phyloP scores from a whole-genome alignment of 1,140 invertebrate genomes.

The Drosophila burlai region DNA sequence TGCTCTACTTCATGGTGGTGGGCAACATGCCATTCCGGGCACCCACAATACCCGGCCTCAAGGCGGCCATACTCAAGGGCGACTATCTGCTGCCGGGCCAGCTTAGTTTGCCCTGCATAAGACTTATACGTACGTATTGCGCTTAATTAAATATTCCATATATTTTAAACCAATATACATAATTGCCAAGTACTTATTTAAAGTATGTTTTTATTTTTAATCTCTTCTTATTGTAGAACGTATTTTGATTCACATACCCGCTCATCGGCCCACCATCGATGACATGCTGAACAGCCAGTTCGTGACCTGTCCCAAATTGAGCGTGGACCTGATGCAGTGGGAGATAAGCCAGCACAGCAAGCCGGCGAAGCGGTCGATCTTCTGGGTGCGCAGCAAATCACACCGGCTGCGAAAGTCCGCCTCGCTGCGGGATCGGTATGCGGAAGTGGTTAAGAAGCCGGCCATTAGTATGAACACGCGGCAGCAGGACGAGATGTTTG shows the following conservation, averaged over 20 bases:
- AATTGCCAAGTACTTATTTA: no score
- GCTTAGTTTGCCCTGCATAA: constrained; percentile 85
- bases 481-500: constrained; percentile 78
- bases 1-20: constrained; percentile 93
- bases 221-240: constrained; percentile 68
- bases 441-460: constrained; percentile 81
- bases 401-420: constrained; percentile 80
- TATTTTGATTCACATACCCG: constrained; percentile 85
- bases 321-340: constrained; percentile 79
- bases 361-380: constrained; percentile 79
- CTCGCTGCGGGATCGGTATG: constrained; percentile 83
- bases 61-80: constrained; percentile 89
- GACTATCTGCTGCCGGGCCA: constrained; percentile 87
- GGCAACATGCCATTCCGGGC: constrained; percentile 92
- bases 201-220: no score
- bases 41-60: constrained; percentile 88
- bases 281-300: constrained; percentile 85
- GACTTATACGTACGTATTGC: constrained; percentile 84
- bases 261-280: constrained; percentile 83
- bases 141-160: background rate
- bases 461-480: constrained; percentile 83
- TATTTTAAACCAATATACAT: background rate
- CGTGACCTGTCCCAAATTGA: constrained; percentile 80
- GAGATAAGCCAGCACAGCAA: constrained; percentile 78
- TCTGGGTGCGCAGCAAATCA: constrained; percentile 84